A percentile compares a stretch with the other conserved stretches of the same genome.
Conservation (phyloP, 2,888 invertebrate genomes). For the Cryptus viduatorius region DNA sequence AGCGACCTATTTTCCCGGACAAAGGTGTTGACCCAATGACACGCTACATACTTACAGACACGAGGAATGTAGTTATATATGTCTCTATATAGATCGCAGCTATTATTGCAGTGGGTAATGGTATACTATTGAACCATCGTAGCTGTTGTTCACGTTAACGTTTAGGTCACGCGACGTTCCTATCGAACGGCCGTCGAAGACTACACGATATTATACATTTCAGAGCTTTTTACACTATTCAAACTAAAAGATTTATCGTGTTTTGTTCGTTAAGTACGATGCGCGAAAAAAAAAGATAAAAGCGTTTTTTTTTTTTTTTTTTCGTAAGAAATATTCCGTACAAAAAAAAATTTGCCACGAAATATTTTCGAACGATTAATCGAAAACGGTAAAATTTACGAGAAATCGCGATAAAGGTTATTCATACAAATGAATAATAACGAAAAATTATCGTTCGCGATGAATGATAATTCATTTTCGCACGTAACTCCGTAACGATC, state of each 20-base stretch:
- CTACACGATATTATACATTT: background rate
- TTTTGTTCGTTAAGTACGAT: no score
- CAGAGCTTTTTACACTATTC: background rate
- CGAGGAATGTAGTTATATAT: no score
- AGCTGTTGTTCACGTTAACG: constrained; percentile 25
- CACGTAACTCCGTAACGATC: background rate
- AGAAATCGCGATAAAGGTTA: background rate
- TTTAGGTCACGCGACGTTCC: constrained; percentile 36
- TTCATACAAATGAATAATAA: background rate
- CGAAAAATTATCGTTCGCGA: background rate
- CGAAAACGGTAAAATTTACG: background rate
- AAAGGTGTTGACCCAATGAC: constrained; percentile 8
- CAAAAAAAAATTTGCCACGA: no score
- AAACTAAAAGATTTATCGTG: background rate
- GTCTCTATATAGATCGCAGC: background rate
- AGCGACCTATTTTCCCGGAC: background rate
- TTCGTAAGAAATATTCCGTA: no score
- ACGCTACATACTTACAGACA: background rate
- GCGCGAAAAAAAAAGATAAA: no score
- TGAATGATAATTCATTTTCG: background rate
- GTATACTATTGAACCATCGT: constrained; percentile 1
- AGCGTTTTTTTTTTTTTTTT: no score
- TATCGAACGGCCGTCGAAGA: constrained; percentile 7
- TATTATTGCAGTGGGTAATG: background rate
- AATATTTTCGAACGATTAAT: background rate